Evolutionary conservation across 1,140 invertebrate species (phyloP).

Genomic region (Nebria ingens): DNA sequence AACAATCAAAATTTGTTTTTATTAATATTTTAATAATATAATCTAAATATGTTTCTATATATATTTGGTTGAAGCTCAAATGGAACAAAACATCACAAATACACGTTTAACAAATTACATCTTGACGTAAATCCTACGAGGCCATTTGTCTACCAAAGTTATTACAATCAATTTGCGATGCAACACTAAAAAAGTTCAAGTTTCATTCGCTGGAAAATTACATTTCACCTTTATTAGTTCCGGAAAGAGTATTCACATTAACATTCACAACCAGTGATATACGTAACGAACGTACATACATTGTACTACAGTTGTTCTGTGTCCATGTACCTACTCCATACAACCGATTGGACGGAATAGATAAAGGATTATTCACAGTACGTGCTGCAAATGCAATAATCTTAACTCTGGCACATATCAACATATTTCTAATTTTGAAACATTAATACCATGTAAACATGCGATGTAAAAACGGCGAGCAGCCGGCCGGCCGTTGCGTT

Average conservation of each 20-base stretch:
- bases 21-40: too few species aligned
- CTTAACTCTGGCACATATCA: conserved; percentile 1
- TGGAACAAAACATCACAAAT: too few species aligned
- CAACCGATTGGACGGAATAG: neutral
- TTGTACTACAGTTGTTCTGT: neutral
- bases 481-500: neutral
- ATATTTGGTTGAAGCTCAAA: too few species aligned
- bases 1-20: too few species aligned
- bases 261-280: neutral
- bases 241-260: neutral
- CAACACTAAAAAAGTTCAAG: too few species aligned
- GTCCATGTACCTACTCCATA: neutral
- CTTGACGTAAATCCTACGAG: too few species aligned
- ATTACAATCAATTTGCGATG: too few species aligned
- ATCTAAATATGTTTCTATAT: too few species aligned
- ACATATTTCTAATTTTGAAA: conserved; percentile 5
- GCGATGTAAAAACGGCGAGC: neutral
- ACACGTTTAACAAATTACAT: too few species aligned
- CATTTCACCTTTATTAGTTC: neutral
- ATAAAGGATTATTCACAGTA: conserved; percentile 1
- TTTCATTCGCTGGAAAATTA: too few species aligned
- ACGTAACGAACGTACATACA: neutral
- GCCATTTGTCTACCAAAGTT: too few species aligned
- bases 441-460: conserved; percentile 8
- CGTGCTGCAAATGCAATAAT: conserved; percentile 9